These are phyloP conservation scores for Papilio glaucus DNA, from an alignment of 1,140 invertebrate species.

Conservation along the genomic window DNA sequence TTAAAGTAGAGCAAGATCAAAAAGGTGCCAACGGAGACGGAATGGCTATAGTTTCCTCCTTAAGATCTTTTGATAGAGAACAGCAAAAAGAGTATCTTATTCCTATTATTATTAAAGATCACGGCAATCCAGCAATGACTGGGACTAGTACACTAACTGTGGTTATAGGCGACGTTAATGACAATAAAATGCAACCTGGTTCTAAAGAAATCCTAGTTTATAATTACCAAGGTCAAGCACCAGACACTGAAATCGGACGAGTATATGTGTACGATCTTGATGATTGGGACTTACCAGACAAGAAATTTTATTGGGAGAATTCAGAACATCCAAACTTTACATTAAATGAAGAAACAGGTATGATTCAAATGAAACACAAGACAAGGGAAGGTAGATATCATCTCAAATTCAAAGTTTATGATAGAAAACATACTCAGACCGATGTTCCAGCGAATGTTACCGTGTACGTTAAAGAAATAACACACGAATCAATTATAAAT, in stretches of 20 bases:
- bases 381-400: constrained; percentile 94
- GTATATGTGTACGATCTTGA: constrained; percentile 98
- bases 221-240: constrained; percentile 96
- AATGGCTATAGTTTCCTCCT: constrained; percentile 96
- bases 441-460: constrained; percentile 96
- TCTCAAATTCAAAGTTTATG: constrained; percentile 96
- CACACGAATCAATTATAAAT: constrained; percentile 97
- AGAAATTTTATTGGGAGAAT: constrained; percentile 97
- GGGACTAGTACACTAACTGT: constrained; percentile 97
- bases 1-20: constrained; percentile 97
- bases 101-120: constrained; percentile 96
- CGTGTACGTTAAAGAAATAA: constrained; percentile 96
- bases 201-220: constrained; percentile 98
- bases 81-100: constrained; percentile 97
- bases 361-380: constrained; percentile 97
- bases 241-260: constrained; percentile 95
- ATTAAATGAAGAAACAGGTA: constrained; percentile 95
- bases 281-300: constrained; percentile 98
- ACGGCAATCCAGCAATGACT: constrained; percentile 94
- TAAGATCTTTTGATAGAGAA: constrained; percentile 96
- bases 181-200: constrained; percentile 98
- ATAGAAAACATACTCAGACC: constrained; percentile 95
- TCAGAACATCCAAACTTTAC: constrained; percentile 93
- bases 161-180: constrained; percentile 97
- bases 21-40: constrained; percentile 98